Evolutionary conservation across 2,888 invertebrate species (phyloP).

Genomic region (Chymomyza amoena): DNA sequence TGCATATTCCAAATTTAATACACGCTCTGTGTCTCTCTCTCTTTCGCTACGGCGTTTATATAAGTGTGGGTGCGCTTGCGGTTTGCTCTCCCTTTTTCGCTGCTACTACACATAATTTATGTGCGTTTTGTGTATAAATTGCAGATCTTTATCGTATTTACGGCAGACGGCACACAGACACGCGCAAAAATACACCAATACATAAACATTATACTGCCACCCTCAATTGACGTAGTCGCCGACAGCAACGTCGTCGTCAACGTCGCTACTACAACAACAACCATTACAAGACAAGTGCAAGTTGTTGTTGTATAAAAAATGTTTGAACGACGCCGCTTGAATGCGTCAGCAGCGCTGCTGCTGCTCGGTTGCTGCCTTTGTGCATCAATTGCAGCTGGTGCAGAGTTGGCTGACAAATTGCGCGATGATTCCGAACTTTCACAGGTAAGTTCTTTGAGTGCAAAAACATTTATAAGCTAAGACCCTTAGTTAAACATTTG

Average conservation of each 20-base stretch:
- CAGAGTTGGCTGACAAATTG: constrained; percentile 81
- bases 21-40: not conserved
- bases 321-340: constrained; percentile 34
- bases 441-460: constrained; percentile 80
- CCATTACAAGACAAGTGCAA: constrained; percentile 50
- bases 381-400: constrained; percentile 47
- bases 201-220: constrained; percentile 58
- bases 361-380: constrained; percentile 41
- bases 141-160: constrained; percentile 50
- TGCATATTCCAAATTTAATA: not conserved
- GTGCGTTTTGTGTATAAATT: constrained; percentile 44
- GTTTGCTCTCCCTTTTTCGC: not conserved
- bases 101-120: not conserved
- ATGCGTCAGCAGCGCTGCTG: constrained; percentile 49
- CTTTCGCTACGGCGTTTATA: not conserved
- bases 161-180: constrained; percentile 15
- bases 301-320: constrained; percentile 38
- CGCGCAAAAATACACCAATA: constrained; percentile 27
- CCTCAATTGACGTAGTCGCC: constrained; percentile 31
- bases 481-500: not conserved
- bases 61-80: not conserved
- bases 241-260: not conserved
- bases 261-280: constrained; percentile 8
- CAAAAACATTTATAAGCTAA: not conserved
- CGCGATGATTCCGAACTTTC: constrained; percentile 84